A percentile compares a stretch with the other conserved stretches of the same genome.
These are phyloP conservation scores for Sebastes diaconus DNA, from an alignment of 2,797 vertebrate species.

Conservation along the genomic window DNA sequence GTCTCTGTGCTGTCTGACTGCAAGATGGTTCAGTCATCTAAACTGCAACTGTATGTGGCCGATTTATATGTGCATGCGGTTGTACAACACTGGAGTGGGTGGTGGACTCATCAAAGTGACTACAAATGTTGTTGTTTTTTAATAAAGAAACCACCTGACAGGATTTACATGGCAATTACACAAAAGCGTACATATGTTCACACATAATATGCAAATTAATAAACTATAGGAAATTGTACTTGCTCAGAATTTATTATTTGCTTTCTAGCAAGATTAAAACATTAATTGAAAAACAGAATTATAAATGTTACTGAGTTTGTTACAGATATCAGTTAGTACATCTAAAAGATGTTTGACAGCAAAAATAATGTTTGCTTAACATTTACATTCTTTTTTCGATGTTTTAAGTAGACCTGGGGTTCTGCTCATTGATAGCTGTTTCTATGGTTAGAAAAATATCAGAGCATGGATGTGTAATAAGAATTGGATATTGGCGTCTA, in stretches of 20 bases:
- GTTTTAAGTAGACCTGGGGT: no score
- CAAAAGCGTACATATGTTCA: not conserved
- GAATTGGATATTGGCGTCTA: no score
- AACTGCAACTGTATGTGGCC: slow-evolving; percentile 1
- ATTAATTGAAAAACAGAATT: no score
- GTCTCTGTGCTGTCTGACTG: slow-evolving; percentile 43
- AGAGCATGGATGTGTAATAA: no score
- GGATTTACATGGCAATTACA: slow-evolving; percentile 10
- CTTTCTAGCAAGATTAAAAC: no score
- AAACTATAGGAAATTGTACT: not conserved
- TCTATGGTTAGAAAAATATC: not conserved
- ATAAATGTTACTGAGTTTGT: no score
- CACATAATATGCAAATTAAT: not conserved
- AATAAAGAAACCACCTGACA: not conserved
- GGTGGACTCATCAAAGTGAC: not conserved
- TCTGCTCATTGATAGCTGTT: not conserved
- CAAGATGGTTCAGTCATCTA: slow-evolving; percentile 42
- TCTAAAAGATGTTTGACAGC: not conserved
- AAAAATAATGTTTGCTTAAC: not conserved
- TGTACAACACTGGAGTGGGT: slow-evolving; percentile 8
- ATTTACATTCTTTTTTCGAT: not conserved
- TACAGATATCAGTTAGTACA: not conserved
- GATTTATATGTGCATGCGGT: slow-evolving; percentile 11
- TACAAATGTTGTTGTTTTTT: not conserved
- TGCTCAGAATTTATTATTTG: not conserved